Evolutionary conservation across 2,797 vertebrate species (phyloP), one percentile per base, ranked within the genome.

Genomic region (Catamblyrhynchus diadema): DNA sequence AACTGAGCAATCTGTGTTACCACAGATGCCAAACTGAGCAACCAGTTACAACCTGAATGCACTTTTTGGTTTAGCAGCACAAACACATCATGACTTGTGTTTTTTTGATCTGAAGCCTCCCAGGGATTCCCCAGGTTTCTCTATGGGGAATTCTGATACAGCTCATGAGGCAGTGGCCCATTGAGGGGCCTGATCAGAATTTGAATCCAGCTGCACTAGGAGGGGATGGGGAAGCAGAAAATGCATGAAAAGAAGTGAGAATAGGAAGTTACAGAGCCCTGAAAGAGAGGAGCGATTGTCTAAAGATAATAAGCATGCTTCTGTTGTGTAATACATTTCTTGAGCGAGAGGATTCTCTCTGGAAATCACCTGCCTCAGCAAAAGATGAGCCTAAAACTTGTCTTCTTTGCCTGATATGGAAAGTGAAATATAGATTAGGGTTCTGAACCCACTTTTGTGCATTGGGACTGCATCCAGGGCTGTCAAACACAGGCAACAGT

Each of bases 31-130:
- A 61, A 82, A 70, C 28, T 37, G 30, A 84, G 45, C 48, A 67
- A 94, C 93, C 73, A 92, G 91, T 93, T 66, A 37, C 67, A 88
- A 96, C 94, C 92, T 96, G 95, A 96, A 92, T 21, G 37, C 69
- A 41, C 20, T 39, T 95, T 86, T 93, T 22, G 30, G 82, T 84
- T 93, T 70, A 87, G 81, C 30, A 47, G 81, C 25, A 30, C 72
- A 74, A 59, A 81, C 62, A 78, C 75, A 92, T 77, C n/a, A 45
- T 87, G 71, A 62, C 65, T 42, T 67, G 21, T 3, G 45, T 2
- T 72, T 82, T 61, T 66, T 95, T 85, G 24, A 28, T 87, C 65
- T 90, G 53, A 50, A 80, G 75, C n/a, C 48, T 64, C 85, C 33
- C 47, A 65, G 37, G 37, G 92, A 75, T 70, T 95, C 77, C 66